Percentiles rank a stretch among this genome's conserved stretches.
These are phyloP conservation scores for Syngnathus rostellatus DNA, from an alignment of 2,797 vertebrate genomes.

Conservation along the genomic window DNA sequence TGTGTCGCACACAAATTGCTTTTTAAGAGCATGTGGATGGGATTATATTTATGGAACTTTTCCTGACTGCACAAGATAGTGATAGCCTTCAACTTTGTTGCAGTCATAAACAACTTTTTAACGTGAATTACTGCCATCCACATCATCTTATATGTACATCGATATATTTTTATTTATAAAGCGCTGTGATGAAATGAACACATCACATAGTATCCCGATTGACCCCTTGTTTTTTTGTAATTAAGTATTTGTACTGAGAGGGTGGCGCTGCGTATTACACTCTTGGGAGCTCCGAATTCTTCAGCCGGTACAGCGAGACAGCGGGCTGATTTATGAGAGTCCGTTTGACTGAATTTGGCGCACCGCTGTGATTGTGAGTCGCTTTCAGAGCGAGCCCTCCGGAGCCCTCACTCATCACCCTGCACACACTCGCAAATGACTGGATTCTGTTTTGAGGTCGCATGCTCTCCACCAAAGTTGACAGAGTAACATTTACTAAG, in stretches of 20 bases:
- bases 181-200: too few species aligned
- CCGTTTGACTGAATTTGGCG: slow-evolving; percentile 23
- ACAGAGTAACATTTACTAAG: slow-evolving; percentile 49
- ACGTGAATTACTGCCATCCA: background rate
- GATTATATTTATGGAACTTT: background rate
- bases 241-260: slow-evolving; percentile 13
- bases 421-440: slow-evolving; percentile 39
- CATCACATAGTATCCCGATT: too few species aligned
- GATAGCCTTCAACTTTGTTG: background rate
- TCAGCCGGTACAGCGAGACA: slow-evolving; percentile 39
- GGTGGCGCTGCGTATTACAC: slow-evolving; percentile 44
- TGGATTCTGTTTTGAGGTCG: slow-evolving; percentile 47
- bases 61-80: background rate
- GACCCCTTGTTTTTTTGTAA: background rate
- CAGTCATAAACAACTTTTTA: background rate
- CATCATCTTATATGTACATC: background rate
- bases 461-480: slow-evolving; percentile 38
- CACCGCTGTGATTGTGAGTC: slow-evolving; percentile 53
- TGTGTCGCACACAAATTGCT: background rate
- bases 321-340: slow-evolving; percentile 63
- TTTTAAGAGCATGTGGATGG: background rate
- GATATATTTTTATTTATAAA: too few species aligned
- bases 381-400: slow-evolving; percentile 32
- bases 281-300: slow-evolving; percentile 43
- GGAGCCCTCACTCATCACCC: slow-evolving; percentile 40